Conservation (phyloP, 2,113 vertebrate genomes). For the Macheiramphus alcinus region DNA sequence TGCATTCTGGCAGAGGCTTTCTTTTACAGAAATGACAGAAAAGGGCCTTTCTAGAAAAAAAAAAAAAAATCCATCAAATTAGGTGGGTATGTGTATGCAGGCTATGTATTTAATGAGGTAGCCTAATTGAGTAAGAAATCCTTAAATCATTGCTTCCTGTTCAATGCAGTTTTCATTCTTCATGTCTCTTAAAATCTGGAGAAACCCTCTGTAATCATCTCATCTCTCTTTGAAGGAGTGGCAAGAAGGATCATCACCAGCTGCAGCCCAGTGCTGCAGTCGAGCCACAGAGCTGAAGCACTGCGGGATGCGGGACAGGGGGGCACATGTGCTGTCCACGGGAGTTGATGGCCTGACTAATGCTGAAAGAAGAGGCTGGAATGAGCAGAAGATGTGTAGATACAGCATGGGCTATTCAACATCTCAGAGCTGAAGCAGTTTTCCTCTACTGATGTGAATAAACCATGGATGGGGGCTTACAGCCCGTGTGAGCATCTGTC, state of each 20-base stretch:
- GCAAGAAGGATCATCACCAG: background rate
- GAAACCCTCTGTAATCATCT: background rate
- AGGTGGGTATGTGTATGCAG: background rate
- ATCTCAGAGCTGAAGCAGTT: background rate
- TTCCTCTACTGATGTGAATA: background rate
- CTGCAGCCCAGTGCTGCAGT: background rate
- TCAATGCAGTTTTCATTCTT: background rate
- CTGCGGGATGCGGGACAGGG: accelerated
- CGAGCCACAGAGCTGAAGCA: background rate
- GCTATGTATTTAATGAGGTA: background rate
- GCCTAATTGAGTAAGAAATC: background rate
- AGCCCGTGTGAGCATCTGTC: background rate
- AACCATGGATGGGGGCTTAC: background rate
- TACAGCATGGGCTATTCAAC: background rate
- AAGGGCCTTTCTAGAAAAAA: background rate
- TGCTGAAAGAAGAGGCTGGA: background rate
- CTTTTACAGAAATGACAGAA: background rate
- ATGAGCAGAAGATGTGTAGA: background rate
- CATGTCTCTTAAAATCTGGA: background rate
- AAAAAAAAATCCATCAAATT: background rate
- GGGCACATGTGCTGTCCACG: background rate
- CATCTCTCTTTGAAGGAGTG: background rate
- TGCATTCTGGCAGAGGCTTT: background rate
- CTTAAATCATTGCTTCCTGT: background rate
- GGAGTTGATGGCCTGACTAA: accelerated